Evolutionary conservation across 1,140 invertebrate species (phyloP), one percentile per base, ranked within the genome.

Genomic region (Oreohelix idahoensis): DNA sequence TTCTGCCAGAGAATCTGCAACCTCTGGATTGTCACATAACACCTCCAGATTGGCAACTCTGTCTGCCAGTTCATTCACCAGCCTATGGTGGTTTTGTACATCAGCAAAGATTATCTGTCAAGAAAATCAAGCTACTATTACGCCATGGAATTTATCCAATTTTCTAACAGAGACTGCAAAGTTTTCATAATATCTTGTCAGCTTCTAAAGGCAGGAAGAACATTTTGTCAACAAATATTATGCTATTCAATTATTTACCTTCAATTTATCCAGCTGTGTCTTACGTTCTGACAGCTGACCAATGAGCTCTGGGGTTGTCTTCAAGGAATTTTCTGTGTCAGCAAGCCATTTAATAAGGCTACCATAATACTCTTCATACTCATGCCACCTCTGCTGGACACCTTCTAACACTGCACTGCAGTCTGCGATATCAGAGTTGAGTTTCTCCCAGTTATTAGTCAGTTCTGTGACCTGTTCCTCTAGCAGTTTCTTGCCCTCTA

Each of bases 371-470:
- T 95, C 94, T 78, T 95, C 94, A 91, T 96, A 98, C 84, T 97
- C 96, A 20, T 96, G 95, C 97, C 97, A 98, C 0, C 95, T 95
- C 79, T 95, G 93, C 81, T 95, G 93, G n/a, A 97, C 94, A 88
- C 97, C 98, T 32, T 95, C 95, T 20, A 98, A 91, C 76, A 95
- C 94, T 83, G 95, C 95, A 87, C 96, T 95, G 0, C 95, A 95
- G 87, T 98, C 96, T 71, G 95, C 95, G 71, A 96, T 95, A 53
- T 96, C 94, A 29, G 95, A 94, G 90, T 96, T 95, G 0, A 98
- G 89, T n/a, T 95, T 95, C 87, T 97, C 96, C 96, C 96, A 97
- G 87, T 97, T 96, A 53, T 94, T 93, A 86, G 96, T 96, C n/a
- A 98, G 91, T 87, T 97, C 96, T 79, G 96, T 95, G 20, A 96